phyloP scores from a whole-genome alignment of 1,140 invertebrate genomes.

The Calephelis virginiensis region DNA sequence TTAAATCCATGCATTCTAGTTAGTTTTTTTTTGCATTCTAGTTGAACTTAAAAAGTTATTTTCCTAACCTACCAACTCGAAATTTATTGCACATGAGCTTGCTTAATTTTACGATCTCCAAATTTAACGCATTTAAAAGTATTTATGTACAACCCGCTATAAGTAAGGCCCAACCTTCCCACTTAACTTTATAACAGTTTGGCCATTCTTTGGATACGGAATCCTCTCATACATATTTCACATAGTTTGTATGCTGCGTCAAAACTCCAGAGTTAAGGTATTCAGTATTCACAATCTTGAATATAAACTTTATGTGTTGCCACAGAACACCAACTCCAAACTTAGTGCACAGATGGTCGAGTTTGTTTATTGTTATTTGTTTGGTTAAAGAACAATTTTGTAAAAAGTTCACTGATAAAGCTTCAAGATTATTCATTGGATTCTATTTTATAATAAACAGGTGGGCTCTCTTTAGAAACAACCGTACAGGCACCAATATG shows the following conservation, averaged over 20 bases:
- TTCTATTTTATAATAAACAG: too few relatives aligned
- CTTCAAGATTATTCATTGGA: too few relatives aligned
- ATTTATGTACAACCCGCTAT: not conserved
- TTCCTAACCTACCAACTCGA: too few relatives aligned
- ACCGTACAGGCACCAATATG: too few relatives aligned
- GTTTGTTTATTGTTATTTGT: too few relatives aligned
- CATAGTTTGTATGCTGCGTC: not conserved
- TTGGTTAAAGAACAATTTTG: not conserved
- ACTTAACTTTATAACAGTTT: constrained; percentile 14
- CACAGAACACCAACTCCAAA: not conserved
- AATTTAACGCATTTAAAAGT: too few relatives aligned
- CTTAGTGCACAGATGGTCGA: not conserved
- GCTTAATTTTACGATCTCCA: too few relatives aligned
- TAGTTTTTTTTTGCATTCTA: too few relatives aligned
- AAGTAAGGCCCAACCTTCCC: not conserved
- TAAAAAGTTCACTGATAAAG: not conserved
- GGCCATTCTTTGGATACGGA: constrained; percentile 24
- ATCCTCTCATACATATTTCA: constrained; percentile 13
- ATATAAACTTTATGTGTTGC: not conserved
- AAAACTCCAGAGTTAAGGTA: not conserved
- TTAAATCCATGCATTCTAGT: too few relatives aligned
- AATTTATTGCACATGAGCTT: too few relatives aligned
- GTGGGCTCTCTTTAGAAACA: too few relatives aligned
- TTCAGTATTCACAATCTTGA: constrained; percentile 11
- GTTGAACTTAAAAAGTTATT: too few relatives aligned